phyloP scores from a whole-genome alignment of 2,888 invertebrate genomes.

The Drosophila eohydei region DNA sequence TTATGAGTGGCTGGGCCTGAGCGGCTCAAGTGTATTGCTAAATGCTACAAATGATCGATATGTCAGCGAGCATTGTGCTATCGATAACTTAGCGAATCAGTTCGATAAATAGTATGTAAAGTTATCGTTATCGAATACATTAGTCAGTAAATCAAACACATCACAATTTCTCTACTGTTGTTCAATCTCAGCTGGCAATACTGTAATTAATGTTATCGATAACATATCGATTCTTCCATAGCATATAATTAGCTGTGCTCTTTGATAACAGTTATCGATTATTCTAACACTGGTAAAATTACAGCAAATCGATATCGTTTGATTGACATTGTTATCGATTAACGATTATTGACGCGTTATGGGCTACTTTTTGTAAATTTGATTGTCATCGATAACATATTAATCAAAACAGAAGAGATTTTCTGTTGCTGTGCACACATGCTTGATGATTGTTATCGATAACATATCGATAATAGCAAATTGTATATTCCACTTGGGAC shows the following conservation, averaged over 20 bases:
- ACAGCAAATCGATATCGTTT: background rate
- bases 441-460: background rate
- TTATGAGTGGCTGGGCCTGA: slow-evolving; percentile 20
- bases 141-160: no score
- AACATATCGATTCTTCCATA: background rate
- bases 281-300: background rate
- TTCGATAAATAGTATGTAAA: background rate
- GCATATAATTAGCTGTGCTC: background rate
- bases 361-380: background rate
- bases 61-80: background rate
- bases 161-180: background rate
- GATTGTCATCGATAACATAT: slow-evolving; percentile 2
- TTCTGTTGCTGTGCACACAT: background rate
- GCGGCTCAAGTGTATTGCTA: background rate
- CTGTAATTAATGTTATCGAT: background rate
- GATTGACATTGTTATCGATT: background rate
- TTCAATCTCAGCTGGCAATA: background rate
- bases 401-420: background rate
- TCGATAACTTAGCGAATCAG: background rate
- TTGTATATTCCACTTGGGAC: background rate
- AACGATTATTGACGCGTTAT: background rate
- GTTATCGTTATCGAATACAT: background rate
- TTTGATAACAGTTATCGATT: background rate
- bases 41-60: slow-evolving; percentile 10
- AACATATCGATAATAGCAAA: background rate